These are phyloP conservation scores for Urocyon cinereoargenteus DNA, from an alignment of 2,797 vertebrate species.

Conservation along the genomic window DNA sequence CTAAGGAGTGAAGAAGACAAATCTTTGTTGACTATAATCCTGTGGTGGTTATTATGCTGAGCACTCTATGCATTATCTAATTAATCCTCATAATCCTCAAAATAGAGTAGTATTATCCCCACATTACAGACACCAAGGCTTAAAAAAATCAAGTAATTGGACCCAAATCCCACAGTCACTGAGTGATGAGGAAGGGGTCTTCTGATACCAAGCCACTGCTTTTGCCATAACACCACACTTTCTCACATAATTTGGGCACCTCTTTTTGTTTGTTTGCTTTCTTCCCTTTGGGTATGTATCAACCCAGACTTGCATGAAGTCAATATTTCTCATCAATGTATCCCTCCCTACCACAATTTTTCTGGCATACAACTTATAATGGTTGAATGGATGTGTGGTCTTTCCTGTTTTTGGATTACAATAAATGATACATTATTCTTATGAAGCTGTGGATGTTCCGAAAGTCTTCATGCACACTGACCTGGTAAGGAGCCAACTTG, in stretches of 20 bases:
- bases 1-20: constrained; percentile 30
- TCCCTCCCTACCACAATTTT: background rate
- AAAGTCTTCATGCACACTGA: constrained; percentile 4
- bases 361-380: background rate
- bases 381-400: background rate
- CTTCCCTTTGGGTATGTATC: background rate
- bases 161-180: background rate
- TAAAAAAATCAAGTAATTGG: constrained; percentile 45
- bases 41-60: background rate
- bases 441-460: background rate
- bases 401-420: background rate
- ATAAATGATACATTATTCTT: background rate
- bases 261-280: background rate
- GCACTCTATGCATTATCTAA: background rate
- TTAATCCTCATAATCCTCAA: constrained; percentile 14
- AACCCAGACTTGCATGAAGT: background rate
- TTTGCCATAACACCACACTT: background rate
- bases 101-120: constrained; percentile 27
- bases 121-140: constrained; percentile 22
- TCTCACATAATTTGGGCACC: background rate
- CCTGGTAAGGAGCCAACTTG: constrained; percentile 11
- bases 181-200: background rate
- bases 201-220: background rate
- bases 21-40: constrained; percentile 26
- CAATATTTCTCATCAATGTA: background rate